Evolutionary conservation across 2,888 invertebrate species (phyloP), one percentile per base, ranked within the genome.

Genomic region (Tortrix viridana): DNA sequence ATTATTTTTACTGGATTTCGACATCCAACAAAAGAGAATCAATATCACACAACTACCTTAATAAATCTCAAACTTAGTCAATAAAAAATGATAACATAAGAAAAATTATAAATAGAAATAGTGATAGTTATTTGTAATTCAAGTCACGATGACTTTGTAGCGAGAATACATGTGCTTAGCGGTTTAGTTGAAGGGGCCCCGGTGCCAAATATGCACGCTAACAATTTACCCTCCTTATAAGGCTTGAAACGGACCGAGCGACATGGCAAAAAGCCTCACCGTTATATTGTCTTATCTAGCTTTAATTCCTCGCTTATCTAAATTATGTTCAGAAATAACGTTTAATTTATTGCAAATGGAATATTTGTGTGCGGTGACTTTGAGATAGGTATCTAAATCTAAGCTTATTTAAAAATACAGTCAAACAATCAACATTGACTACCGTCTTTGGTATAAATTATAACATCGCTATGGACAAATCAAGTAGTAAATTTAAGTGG

Each of bases 151-250:
- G 73, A 74, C 74, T 71, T 71, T 72, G 74, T 71, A 81, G 76
- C 76, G 79, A 79, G 85, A 87, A 86, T 84, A 85, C 88, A 85
- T 80, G 82, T 86, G 86, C 85, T 89, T 85, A 87, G 88, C 88
- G 85, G 89, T 86, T 83, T 80, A 82, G 72, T 80, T 82, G 84
- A 88, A 87, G 84, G 81, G 79, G 76, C 73, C 71, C 77, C 85
- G 76, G 85, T 89, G 89, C 91, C 91, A 91, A 91, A 92, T 88
- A 88, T 84, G 90, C 71, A 77, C 73, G 74, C 76, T 82, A 84
- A 85, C 88, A 84, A 86, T 88, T 87, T 83, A 81, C 76, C 65
- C 67, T 52, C 88, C 88, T 71, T 87, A 85, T 88, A 88, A 72
- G 88, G 89, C 68, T 84, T 84, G 89, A 88, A 88, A 85, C 75